Evolutionary conservation across 2,888 invertebrate species (phyloP), one percentile per base, ranked within the genome.

Genomic region (Nycteola revayana): DNA sequence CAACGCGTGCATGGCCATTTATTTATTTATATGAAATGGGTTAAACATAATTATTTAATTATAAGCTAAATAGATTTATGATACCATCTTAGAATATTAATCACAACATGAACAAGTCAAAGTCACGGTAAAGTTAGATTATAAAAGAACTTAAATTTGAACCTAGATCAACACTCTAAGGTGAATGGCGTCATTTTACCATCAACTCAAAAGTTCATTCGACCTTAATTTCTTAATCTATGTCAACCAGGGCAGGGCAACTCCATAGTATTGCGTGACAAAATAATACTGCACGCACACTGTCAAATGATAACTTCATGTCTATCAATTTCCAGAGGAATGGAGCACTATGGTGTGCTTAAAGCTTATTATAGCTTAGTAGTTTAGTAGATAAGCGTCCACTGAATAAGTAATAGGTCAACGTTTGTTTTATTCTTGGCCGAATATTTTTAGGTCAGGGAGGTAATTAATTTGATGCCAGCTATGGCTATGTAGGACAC

Each of bases 281-380:
- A 64, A 66, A 66, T 61, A 61, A 47, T 50, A 54, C 69, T 43
- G 64, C 81, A 86, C 87, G 86, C 86, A 84, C 80, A 62, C 84
- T 87, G 87, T 88, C 87, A 88, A 87, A 87, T 86, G 87, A 88
- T 88, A 88, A 88, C 85, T 80, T 69, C 61, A 76, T 61, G 84
- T 85, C 86, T 83, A 87, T 88, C 87, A 87, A 86, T 86, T 87
- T 83, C 58, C 66, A 76, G 70, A 75, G 71, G 74, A 83, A 84
- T 80, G 76, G 75, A 78, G 57, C 68, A 67, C 66, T 38, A 42
- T 49, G 60, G 66, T 68, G 68, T 61, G 72, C 63, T 69, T 69
- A 67, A 48, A 54, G 62, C 67, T 69, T 68, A 68, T 76, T 76
- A 71, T 64, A 66, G 67, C 74, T 66, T n/a, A n/a, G n/a, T n/a